Base-by-base conservation (phyloP, 2,113 vertebrate genomes). In the Terrapene triunguis region DNA sequence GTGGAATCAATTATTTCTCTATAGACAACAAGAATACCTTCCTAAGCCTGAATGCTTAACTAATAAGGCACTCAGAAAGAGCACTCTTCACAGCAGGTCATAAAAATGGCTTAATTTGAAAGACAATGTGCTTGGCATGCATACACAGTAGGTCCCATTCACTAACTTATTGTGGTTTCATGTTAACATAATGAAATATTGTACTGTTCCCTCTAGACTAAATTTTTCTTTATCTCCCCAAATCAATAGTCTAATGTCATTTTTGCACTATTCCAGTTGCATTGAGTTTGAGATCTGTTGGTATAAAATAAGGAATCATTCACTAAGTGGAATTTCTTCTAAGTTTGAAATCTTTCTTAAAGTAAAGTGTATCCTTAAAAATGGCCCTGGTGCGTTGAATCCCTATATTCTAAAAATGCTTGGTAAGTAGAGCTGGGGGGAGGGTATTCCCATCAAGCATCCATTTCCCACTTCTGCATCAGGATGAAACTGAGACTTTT, bases 1-100 rank as follows among this genome's bases (percentile, higher is more conserved):
- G 53, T 53, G n/a, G 91, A 97, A 97, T 97, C 5, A 85, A 16
- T 92, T 87, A 88, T 98, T 97, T 95, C 87, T 96, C 93, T 87
- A 25, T 87, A 85, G 94, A 88, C 88, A 59, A 25, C 17, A 89
- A 85, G 79, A 91, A 90, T 89, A 0, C 0, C 57, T 96, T 96
- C 92, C 89, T 81, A 93, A 93, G 2, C 17, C 78, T 62, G n/a
- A 94, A 92, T 85, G 25, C 74, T 95, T 94, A 97, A 85, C 81
- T 92, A 92, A 96, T 93, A 93, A 81, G 8, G 50, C 14, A 89
- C 42, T 85, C 85, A 90, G 85, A 93, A 90, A 95, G 44, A 91
- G 3, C 42, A 72, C 21, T 95, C 84, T 96, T 96, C 47, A 80
- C 42, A 90, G 22, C 51, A 32, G 80, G 24, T 89, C 82, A 48